These are phyloP conservation scores for Pipra filicauda DNA, from an alignment of 2,113 vertebrate species.

Conservation along the genomic window DNA sequence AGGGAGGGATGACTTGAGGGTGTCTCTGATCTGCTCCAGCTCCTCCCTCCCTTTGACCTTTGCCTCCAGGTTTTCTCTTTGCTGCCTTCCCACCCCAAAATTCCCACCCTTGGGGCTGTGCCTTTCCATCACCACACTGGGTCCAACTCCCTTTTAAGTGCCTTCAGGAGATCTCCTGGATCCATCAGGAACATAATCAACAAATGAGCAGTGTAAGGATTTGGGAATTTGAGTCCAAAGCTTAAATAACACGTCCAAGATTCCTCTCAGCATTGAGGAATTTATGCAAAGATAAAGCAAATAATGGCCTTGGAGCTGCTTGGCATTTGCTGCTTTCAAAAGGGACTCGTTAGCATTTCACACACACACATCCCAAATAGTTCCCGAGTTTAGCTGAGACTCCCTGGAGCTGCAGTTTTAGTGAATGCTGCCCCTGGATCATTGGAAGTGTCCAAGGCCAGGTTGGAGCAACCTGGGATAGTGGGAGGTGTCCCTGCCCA, in stretches of 20 bases:
- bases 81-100: too few relatives aligned
- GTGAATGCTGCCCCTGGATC: too few relatives aligned
- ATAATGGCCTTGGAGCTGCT: neutral
- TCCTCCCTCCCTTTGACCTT: too few relatives aligned
- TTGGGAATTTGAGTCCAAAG: neutral
- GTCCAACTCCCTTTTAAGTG: neutral
- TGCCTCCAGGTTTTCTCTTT: too few relatives aligned
- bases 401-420: neutral
- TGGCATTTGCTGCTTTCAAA: slow-evolving; percentile 4
- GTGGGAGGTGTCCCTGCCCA: neutral
- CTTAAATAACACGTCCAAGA: neutral
- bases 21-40: too few relatives aligned
- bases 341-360: slow-evolving; percentile 35
- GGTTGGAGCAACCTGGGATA: too few relatives aligned
- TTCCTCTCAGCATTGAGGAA: neutral
- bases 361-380: neutral
- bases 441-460: too few relatives aligned
- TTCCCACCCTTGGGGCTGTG: neutral
- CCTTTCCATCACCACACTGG: neutral
- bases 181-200: neutral
- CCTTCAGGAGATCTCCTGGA: neutral
- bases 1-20: too few relatives aligned
- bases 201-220: neutral
- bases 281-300: neutral
- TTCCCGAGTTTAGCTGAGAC: neutral